Evolutionary conservation across 2,888 invertebrate species (phyloP).

Genomic region (Exephanes ischioxanthus): DNA sequence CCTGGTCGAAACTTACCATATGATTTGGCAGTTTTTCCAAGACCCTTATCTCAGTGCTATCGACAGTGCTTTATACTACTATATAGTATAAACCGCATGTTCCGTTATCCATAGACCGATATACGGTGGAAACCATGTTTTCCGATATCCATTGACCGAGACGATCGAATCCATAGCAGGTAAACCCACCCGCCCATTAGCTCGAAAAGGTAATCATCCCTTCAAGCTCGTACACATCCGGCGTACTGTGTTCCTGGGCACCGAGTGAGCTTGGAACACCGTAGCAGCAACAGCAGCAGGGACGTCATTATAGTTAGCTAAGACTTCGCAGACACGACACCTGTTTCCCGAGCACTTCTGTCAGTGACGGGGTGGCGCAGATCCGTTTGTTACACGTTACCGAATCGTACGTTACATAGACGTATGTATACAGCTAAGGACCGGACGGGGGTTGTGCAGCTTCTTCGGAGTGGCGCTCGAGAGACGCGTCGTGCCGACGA

Average conservation of each 20-base stretch:
- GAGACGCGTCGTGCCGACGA: slow-evolving; percentile 21
- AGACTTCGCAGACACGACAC: slow-evolving; percentile 75
- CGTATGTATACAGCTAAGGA: slow-evolving; percentile 32
- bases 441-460: slow-evolving; percentile 18
- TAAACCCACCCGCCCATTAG: slow-evolving; percentile 11
- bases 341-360: slow-evolving; percentile 76
- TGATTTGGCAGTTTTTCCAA: too few species aligned
- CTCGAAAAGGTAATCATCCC: slow-evolving; percentile 45
- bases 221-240: slow-evolving; percentile 36
- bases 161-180: slow-evolving; percentile 30
- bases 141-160: background rate
- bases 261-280: background rate
- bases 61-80: too few species aligned
- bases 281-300: background rate
- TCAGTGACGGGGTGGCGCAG: slow-evolving; percentile 72
- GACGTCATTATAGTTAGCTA: slow-evolving; percentile 51
- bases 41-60: too few species aligned
- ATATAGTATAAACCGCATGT: too few species aligned
- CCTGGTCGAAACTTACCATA: too few species aligned
- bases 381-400: slow-evolving; percentile 76
- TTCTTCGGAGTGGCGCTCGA: slow-evolving; percentile 31
- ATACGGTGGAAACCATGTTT: background rate
- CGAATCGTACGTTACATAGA: slow-evolving; percentile 72
- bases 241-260: background rate
- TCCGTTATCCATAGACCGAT: background rate